A percentile compares a stretch with the other conserved stretches of the same genome.
Conservation (phyloP, 2,797 vertebrate species). For the Buphagus erythrorhynchus region DNA sequence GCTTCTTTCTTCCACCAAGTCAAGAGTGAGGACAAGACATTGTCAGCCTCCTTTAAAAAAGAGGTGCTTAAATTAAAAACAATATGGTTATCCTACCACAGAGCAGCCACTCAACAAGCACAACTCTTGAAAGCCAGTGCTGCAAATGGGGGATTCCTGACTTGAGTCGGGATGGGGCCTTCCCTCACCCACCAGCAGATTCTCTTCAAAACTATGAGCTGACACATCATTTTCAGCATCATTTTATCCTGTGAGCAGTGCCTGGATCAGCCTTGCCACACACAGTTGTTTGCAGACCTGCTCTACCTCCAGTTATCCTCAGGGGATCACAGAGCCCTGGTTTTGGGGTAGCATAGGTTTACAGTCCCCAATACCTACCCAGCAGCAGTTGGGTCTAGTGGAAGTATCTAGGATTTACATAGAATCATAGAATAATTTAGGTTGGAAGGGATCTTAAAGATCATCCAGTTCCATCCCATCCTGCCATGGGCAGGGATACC, state of each 20-base stretch:
- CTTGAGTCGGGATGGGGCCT: not conserved
- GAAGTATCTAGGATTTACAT: not conserved
- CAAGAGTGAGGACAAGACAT: not conserved
- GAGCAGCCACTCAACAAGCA: not conserved
- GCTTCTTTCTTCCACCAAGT: not conserved
- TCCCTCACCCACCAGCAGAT: not conserved
- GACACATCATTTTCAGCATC: not conserved
- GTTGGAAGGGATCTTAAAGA: not conserved
- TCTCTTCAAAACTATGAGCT: not conserved
- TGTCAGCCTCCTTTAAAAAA: not conserved
- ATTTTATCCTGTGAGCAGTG: not conserved
- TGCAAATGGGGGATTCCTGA: not conserved
- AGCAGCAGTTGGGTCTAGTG: not conserved
- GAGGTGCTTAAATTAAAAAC: not conserved
- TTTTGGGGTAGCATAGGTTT: not conserved
- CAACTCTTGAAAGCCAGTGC: not conserved
- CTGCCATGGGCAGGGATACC: not conserved
- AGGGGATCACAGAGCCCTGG: not conserved
- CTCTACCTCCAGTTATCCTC: not conserved
- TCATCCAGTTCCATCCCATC: not conserved
- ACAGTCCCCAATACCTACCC: accelerated
- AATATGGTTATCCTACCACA: not conserved
- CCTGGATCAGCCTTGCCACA: not conserved
- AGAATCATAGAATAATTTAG: not conserved
- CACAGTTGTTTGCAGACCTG: not conserved